Percentiles rank a stretch among this genome's conserved stretches.
Evolutionary conservation across 2,888 invertebrate species (phyloP).

Genomic region (Agriotes lineatus): DNA sequence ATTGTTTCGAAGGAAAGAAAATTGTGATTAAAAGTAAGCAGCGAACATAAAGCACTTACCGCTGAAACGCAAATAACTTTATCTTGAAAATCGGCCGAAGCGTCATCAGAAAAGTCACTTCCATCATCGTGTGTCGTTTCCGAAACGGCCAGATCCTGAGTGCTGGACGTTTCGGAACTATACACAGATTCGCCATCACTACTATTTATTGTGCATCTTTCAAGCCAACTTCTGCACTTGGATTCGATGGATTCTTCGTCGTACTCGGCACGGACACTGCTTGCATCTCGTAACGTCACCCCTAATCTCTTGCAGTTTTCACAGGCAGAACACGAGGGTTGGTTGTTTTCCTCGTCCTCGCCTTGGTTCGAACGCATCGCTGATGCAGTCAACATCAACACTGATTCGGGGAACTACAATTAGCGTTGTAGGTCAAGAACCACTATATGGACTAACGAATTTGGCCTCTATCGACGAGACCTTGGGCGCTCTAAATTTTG

Average conservation of each 20-base stretch:
- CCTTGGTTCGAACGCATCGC: neutral
- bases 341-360: neutral
- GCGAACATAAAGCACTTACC: neutral
- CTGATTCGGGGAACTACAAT: too few relatives aligned
- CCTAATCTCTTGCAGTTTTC: conserved; percentile 6
- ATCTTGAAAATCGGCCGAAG: neutral
- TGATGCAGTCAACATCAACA: too few relatives aligned
- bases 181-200: conserved; percentile 16
- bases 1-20: too few relatives aligned
- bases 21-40: too few relatives aligned
- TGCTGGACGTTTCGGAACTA: neutral
- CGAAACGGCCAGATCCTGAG: neutral
- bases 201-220: conserved; percentile 9
- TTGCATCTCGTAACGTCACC: neutral
- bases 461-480: too few relatives aligned
- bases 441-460: too few relatives aligned
- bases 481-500: too few relatives aligned
- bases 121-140: neutral
- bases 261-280: neutral
- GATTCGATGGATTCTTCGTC: neutral
- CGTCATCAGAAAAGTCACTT: neutral
- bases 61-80: neutral
- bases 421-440: too few relatives aligned
- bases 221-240: conserved; percentile 30
- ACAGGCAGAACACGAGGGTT: conserved; percentile 2